A percentile compares a stretch with the other conserved stretches of the same genome.
Conservation (phyloP, 1,140 invertebrate species). For the Anastatus disparis region DNA sequence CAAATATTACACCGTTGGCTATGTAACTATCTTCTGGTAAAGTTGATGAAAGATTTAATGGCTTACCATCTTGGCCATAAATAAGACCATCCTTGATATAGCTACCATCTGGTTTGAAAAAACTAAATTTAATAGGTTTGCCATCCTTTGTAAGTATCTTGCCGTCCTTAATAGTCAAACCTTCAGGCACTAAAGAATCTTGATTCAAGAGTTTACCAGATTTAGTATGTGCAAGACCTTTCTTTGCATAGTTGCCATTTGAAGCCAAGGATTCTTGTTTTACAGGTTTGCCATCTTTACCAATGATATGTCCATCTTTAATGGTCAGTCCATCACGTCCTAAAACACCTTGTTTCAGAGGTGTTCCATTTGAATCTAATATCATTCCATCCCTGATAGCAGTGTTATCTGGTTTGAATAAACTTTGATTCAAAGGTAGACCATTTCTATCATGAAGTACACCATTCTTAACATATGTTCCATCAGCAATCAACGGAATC, state of each 20-base stretch:
- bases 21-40: constrained; percentile 59
- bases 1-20: constrained; percentile 59
- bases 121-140: constrained; percentile 57
- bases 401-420: constrained; percentile 59
- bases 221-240: constrained; percentile 55
- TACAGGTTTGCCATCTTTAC: constrained; percentile 58
- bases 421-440: constrained; percentile 54
- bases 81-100: constrained; percentile 60
- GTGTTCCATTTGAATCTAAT: constrained; percentile 46
- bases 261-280: constrained; percentile 61
- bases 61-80: constrained; percentile 58
- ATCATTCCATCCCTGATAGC: constrained; percentile 59
- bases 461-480: constrained; percentile 57
- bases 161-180: constrained; percentile 59
- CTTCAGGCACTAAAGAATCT: constrained; percentile 60
- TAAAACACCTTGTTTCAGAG: constrained; percentile 50
- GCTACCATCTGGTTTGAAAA: constrained; percentile 62
- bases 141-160: constrained; percentile 57
- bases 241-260: constrained; percentile 59
- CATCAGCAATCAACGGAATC: constrained; percentile 59
- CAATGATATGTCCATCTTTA: constrained; percentile 57
- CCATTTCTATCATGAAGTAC: constrained; percentile 53
- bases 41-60: constrained; percentile 52
- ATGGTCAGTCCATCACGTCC: constrained; percentile 54
- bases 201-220: constrained; percentile 60